Percentiles rank a stretch among this genome's conserved stretches.
Evolutionary conservation across 2,888 invertebrate genomes (phyloP).

Genomic region (Troides oblongomaculatus): DNA sequence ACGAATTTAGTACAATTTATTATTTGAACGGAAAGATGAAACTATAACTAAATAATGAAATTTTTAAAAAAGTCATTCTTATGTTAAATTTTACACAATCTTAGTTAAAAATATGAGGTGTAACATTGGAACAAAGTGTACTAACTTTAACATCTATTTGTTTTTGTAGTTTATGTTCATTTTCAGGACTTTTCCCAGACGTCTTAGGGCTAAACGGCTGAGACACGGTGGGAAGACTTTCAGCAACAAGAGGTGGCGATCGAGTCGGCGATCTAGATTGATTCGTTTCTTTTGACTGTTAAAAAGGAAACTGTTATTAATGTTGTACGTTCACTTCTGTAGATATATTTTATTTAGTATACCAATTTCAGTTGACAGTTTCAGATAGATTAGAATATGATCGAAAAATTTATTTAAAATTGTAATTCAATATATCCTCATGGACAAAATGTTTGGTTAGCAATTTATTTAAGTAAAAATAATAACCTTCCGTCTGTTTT

Average conservation of each 20-base stretch:
- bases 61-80: no score
- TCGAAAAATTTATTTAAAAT: no score
- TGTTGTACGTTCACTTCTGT: background rate
- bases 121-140: background rate
- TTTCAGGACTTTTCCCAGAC: constrained; percentile 41
- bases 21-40: no score
- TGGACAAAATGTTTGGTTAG: background rate
- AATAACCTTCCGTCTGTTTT: constrained; percentile 57
- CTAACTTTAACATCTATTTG: constrained; percentile 40
- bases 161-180: constrained; percentile 42
- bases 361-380: no score
- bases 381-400: no score
- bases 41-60: no score
- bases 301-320: background rate
- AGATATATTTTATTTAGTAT: background rate
- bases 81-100: no score
- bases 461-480: background rate
- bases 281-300: constrained; percentile 41
- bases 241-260: constrained; percentile 42
- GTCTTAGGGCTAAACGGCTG: constrained; percentile 37
- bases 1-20: no score
- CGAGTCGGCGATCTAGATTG: constrained; percentile 41
- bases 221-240: constrained; percentile 32
- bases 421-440: no score
- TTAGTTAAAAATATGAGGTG: no score